These are phyloP conservation scores for Sebastes hubbsi DNA, from an alignment of 2,797 vertebrate genomes.

Conservation along the genomic window DNA sequence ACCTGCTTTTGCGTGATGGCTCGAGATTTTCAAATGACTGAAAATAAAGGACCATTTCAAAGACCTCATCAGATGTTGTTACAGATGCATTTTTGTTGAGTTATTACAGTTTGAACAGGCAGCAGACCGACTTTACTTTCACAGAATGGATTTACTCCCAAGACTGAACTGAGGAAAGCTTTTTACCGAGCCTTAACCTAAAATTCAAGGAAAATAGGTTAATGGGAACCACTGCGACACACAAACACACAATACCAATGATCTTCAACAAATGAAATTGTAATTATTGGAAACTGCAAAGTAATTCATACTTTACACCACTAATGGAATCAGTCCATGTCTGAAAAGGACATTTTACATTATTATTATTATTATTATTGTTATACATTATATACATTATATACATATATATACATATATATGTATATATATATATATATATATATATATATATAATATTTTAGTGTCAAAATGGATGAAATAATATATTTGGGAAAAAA, in stretches of 20 bases:
- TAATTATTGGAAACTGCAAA: no score
- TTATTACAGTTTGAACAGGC: not conserved
- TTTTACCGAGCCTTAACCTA: no score
- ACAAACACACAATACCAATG: no score
- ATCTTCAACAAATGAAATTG: no score
- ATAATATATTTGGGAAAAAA: not conserved
- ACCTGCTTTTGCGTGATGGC: not conserved
- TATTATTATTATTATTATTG: no score
- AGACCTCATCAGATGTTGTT: not conserved
- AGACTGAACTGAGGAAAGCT: not conserved
- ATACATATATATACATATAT: no score
- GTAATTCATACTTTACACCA: no score
- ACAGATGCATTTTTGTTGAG: not conserved
- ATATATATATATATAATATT: not conserved
- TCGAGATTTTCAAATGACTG: not conserved
- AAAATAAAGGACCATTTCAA: not conserved
- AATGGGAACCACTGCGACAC: not conserved
- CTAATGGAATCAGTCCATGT: no score
- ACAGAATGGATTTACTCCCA: not conserved
- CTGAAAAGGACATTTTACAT: no score
- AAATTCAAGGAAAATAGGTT: not conserved
- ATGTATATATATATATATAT: no score
- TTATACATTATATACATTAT: no score
- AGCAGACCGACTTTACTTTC: not conserved
- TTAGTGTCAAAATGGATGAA: not conserved